phyloP scores from a whole-genome alignment of 2,797 vertebrate species.

The Pachyuromys duprasi region DNA sequence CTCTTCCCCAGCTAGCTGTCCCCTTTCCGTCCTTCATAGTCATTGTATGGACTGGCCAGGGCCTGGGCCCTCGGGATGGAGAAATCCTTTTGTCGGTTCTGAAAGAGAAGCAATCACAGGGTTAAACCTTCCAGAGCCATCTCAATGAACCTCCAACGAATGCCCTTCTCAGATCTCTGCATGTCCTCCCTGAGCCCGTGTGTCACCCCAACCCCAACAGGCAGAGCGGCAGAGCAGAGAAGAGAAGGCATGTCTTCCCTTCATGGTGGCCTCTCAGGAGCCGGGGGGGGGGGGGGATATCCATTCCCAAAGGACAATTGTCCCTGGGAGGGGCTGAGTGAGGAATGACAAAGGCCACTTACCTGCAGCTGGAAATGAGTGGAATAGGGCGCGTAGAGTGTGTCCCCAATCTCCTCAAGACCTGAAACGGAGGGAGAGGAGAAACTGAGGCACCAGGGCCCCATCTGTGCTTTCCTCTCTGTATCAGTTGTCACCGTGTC shows the following conservation, averaged over 20 bases:
- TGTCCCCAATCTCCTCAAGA: conserved; percentile 63
- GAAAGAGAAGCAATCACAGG: conserved; percentile 53
- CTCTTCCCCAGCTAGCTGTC: conserved; percentile 47
- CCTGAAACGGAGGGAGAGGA: conserved; percentile 64
- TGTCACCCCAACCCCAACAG: background rate
- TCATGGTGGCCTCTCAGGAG: background rate
- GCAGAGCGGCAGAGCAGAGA: background rate
- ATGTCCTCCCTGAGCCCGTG: background rate
- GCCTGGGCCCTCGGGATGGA: conserved; percentile 77
- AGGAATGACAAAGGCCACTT: conserved; percentile 10
- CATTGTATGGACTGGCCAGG: conserved; percentile 69
- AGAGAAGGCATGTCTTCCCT: background rate
- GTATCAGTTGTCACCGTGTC: background rate
- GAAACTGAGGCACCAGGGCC: rapidly evolving
- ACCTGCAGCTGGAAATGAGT: conserved; percentile 88
- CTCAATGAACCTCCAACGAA: background rate
- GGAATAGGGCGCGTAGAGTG: conserved; percentile 78
- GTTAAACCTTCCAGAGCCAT: background rate
- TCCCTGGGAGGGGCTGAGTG: too few species aligned
- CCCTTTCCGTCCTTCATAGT: conserved; percentile 74
- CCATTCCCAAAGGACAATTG: background rate
- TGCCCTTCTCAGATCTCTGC: background rate
- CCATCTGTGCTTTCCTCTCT: background rate
- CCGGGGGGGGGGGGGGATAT: background rate
- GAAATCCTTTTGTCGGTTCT: conserved; percentile 72